Conservation (phyloP, 1,140 invertebrate genomes). For the Drosophila lacertosa region DNA sequence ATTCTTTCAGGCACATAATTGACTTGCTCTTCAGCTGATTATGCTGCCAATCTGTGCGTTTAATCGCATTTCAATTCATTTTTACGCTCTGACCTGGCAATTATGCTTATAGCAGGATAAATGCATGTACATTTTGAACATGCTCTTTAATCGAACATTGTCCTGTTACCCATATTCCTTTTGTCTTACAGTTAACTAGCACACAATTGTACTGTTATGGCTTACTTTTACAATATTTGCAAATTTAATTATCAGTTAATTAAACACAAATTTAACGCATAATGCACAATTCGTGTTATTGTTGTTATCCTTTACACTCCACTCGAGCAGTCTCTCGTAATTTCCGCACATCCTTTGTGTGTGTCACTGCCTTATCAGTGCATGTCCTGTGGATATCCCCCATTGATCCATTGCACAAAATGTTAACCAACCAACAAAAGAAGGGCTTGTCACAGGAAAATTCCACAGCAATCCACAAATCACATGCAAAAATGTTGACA, state of each 20-base stretch:
- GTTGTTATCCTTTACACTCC: not conserved
- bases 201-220: too few species aligned
- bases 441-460: constrained; percentile 60
- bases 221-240: too few species aligned
- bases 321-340: not conserved
- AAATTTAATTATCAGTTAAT: constrained; percentile 41
- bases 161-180: too few species aligned
- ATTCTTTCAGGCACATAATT: constrained; percentile 16
- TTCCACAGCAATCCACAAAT: constrained; percentile 68
- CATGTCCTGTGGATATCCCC: not conserved
- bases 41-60: constrained; percentile 38
- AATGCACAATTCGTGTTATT: constrained; percentile 25
- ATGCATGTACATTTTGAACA: too few species aligned
- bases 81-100: constrained; percentile 27
- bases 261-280: constrained; percentile 14
- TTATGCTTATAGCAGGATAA: constrained; percentile 4
- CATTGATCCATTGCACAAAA: constrained; percentile 46
- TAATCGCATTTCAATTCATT: constrained; percentile 41
- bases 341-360: constrained; percentile 25
- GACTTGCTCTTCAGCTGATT: constrained; percentile 23
- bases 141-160: too few species aligned
- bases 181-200: too few species aligned
- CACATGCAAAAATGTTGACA: constrained; percentile 73
- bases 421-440: constrained; percentile 39
- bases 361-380: constrained; percentile 4